Percentiles rank a stretch among this genome's conserved stretches.
Conservation (phyloP, 2,113 vertebrate species). For the Periophthalmus modestus region DNA sequence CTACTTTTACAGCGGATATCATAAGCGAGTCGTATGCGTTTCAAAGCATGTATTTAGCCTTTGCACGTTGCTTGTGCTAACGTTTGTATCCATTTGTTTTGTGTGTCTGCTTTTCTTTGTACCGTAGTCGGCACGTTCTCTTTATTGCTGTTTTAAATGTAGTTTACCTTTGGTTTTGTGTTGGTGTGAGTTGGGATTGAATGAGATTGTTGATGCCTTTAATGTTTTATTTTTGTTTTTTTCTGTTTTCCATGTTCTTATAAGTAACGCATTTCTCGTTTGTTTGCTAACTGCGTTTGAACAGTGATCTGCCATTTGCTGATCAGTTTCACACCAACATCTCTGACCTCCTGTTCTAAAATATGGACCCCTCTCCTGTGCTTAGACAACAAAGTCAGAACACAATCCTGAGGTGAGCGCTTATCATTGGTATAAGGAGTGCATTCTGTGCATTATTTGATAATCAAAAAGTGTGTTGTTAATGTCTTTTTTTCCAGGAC, state of each 20-base stretch:
- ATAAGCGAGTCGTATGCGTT: neutral
- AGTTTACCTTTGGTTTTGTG: neutral
- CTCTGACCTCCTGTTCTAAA: conserved; percentile 3
- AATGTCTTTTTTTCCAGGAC: conserved; percentile 40
- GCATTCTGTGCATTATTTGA: neutral
- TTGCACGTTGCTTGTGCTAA: neutral
- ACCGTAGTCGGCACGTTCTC: neutral
- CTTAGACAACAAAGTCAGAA: conserved; percentile 66
- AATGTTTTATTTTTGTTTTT: no score
- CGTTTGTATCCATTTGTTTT: neutral
- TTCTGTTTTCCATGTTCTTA: neutral
- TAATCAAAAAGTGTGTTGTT: neutral
- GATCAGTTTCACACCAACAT: neutral
- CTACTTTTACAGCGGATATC: neutral
- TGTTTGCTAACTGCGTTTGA: no score
- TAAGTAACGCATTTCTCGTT: no score
- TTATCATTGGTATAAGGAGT: neutral
- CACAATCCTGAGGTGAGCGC: conserved; percentile 37
- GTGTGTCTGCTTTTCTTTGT: neutral
- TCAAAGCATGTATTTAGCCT: conserved; percentile 1
- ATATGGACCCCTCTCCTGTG: conserved; percentile 61
- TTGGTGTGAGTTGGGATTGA: neutral
- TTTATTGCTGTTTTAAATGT: neutral
- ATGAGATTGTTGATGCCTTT: neutral
- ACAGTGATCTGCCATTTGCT: conserved; percentile 9